phyloP scores from a whole-genome alignment of 2,113 vertebrate genomes.

The Mohoua ochrocephala region DNA sequence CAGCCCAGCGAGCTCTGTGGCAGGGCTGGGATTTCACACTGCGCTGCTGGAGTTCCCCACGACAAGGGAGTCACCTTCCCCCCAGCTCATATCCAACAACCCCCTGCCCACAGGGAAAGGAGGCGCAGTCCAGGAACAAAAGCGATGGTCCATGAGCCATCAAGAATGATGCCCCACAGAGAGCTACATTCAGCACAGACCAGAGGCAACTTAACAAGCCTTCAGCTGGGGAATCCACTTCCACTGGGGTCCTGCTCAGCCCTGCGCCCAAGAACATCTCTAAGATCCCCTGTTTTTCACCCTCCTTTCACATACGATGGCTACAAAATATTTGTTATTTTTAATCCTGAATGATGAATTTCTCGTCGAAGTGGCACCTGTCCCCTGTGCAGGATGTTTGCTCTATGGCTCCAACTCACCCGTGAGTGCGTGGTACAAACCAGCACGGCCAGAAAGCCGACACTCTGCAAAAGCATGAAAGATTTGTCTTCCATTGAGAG shows the following conservation, averaged over 20 bases:
- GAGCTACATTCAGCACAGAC: fast-evolving
- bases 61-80: background rate
- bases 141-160: no score
- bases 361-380: background rate
- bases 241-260: background rate
- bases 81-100: fast-evolving
- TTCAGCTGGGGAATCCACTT: background rate
- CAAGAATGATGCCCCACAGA: background rate
- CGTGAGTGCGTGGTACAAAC: background rate
- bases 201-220: background rate
- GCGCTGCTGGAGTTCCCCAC: fast-evolving
- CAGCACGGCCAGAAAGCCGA: fast-evolving
- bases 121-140: fast-evolving
- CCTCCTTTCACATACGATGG: background rate
- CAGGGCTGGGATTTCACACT: background rate
- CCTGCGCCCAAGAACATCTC: background rate
- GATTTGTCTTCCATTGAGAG: background rate
- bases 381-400: background rate
- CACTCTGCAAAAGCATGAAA: background rate
- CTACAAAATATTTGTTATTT: background rate
- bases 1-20: background rate
- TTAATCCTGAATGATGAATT: background rate
- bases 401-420: fast-evolving
- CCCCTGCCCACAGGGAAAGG: background rate
- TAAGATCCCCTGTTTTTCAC: background rate